Evolutionary conservation across 1,140 invertebrate species (phyloP).

Genomic region (Pogonomyrmex barbatus): DNA sequence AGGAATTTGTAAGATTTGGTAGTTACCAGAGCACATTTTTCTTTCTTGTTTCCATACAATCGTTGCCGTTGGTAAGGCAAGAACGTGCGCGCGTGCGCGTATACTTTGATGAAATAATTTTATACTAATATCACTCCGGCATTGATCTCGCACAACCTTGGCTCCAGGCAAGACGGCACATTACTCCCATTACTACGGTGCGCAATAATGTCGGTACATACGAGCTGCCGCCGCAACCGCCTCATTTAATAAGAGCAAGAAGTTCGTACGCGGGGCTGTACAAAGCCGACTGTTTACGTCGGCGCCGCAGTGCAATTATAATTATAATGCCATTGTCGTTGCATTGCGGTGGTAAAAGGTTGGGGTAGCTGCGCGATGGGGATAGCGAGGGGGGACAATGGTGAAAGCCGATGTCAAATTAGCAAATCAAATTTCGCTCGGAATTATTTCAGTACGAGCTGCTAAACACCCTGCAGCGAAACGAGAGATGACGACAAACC

Average conservation of each 20-base stretch:
- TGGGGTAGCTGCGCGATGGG: slow-evolving; percentile 12
- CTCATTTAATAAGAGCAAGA: slow-evolving; percentile 75
- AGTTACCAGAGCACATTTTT: not conserved
- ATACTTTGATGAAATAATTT: slow-evolving; percentile 47
- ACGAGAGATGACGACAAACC: slow-evolving; percentile 28
- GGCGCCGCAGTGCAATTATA: slow-evolving; percentile 72
- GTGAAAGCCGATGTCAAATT: slow-evolving; percentile 75
- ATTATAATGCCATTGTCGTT: slow-evolving; percentile 77
- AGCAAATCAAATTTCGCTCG: slow-evolving; percentile 77
- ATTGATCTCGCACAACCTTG: slow-evolving; percentile 62
- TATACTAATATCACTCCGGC: slow-evolving; percentile 45
- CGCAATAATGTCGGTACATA: slow-evolving; percentile 66
- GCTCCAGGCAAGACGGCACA: slow-evolving; percentile 57
- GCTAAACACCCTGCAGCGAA: slow-evolving; percentile 69
- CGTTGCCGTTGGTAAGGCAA: not conserved
- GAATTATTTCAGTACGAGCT: slow-evolving; percentile 74
- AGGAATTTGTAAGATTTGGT: not conserved
- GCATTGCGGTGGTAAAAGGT: slow-evolving; percentile 51
- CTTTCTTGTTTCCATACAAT: not conserved
- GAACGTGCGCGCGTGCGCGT: not conserved
- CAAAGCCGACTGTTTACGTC: slow-evolving; percentile 72
- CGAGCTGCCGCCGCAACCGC: slow-evolving; percentile 57
- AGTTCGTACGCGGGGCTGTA: slow-evolving; percentile 62
- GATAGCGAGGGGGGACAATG: not conserved
- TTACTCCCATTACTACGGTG: slow-evolving; percentile 67